Conservation (phyloP, 2,888 invertebrate species). For the Bibio marci region DNA sequence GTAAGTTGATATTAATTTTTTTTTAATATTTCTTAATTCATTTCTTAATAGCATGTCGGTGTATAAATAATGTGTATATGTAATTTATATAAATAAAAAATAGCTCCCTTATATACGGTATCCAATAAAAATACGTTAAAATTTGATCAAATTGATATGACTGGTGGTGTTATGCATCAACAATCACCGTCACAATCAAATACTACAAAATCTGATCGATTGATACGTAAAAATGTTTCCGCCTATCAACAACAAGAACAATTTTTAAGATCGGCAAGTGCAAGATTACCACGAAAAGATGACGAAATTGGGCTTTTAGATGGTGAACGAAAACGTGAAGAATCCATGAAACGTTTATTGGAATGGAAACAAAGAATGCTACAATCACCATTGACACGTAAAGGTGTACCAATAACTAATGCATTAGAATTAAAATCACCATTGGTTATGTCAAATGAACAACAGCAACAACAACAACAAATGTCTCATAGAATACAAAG, state of each 20-base stretch:
- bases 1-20: too few species aligned
- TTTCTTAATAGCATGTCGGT: too few species aligned
- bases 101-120: too few species aligned
- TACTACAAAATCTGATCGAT: conserved; percentile 9
- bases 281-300: conserved; percentile 47
- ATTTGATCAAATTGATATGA: too few species aligned
- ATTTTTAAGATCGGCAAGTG: conserved; percentile 70
- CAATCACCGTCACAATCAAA: conserved; percentile 34
- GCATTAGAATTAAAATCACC: conserved; percentile 12
- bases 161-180: conserved; percentile 19
- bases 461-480: not conserved
- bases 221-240: not conserved
- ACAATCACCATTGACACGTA: conserved; percentile 72
- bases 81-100: too few species aligned
- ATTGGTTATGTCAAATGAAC: conserved; percentile 1
- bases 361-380: conserved; percentile 90
- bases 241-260: conserved; percentile 28
- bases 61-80: too few species aligned
- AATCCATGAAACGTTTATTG: conserved; percentile 75
- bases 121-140: too few species aligned
- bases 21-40: too few species aligned
- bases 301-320: conserved; percentile 35
- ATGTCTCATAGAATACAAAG: conserved; percentile 21
- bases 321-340: conserved; percentile 70
- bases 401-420: conserved; percentile 44